These are phyloP conservation scores for Tetramorium parvispinum DNA, from an alignment of 1,140 invertebrate genomes.

Conservation along the genomic window DNA sequence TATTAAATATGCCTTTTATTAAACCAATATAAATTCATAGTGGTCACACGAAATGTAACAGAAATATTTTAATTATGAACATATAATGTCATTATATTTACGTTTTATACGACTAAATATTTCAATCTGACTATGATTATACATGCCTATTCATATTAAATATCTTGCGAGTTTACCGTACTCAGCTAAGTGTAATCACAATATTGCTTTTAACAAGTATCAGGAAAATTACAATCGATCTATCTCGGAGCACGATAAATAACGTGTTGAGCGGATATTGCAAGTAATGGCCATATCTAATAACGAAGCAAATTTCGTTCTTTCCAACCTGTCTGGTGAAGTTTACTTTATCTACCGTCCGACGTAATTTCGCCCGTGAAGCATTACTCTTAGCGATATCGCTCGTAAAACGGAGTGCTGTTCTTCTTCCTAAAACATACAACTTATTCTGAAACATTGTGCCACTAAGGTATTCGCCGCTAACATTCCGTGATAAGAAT, in stretches of 20 bases:
- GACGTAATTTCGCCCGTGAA: constrained; percentile 10
- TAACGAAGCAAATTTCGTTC: constrained; percentile 57
- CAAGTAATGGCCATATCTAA: constrained; percentile 52
- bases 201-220: constrained; percentile 24
- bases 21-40: neutral
- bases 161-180: neutral
- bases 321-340: constrained; percentile 47
- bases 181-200: constrained; percentile 18
- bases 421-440: constrained; percentile 50
- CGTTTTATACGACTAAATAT: neutral
- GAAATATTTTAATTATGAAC: neutral
- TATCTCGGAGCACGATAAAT: constrained; percentile 25
- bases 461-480: constrained; percentile 31
- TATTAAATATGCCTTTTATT: neutral
- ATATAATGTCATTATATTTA: neutral
- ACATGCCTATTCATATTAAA: constrained; percentile 1
- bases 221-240: constrained; percentile 43
- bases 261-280: constrained; percentile 46
- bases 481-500: constrained; percentile 66
- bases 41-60: neutral
- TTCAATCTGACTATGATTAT: constrained; percentile 7
- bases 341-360: constrained; percentile 64
- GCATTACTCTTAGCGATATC: constrained; percentile 57
- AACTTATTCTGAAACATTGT: constrained; percentile 52
- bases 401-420: constrained; percentile 42